These are phyloP conservation scores for Aricia agestis DNA, from an alignment of 1,140 invertebrate genomes.

Conservation along the genomic window DNA sequence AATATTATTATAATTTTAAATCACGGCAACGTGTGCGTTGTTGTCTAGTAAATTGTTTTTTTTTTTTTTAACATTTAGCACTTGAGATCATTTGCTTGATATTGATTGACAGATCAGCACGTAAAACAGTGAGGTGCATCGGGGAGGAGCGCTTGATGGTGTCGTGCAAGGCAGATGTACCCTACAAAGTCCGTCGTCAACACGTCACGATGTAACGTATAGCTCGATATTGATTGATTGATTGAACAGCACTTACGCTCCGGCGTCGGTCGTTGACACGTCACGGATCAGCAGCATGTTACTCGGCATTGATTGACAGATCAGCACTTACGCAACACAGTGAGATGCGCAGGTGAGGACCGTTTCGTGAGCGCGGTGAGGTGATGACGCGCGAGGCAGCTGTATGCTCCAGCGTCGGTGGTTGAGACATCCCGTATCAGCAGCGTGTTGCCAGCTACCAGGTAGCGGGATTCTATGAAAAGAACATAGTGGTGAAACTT, in stretches of 20 bases:
- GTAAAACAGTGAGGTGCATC: slow-evolving; percentile 34
- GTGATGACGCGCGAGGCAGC: slow-evolving; percentile 51
- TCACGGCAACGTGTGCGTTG: too few species aligned
- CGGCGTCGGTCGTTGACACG: slow-evolving; percentile 23
- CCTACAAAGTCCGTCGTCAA: too few species aligned
- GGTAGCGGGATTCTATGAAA: slow-evolving; percentile 45
- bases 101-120: slow-evolving; percentile 31
- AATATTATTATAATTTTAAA: too few species aligned
- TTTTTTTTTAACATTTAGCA: too few species aligned
- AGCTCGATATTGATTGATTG: slow-evolving; percentile 38
- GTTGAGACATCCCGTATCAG: slow-evolving; percentile 45
- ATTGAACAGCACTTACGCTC: slow-evolving; percentile 42
- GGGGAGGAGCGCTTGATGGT: slow-evolving; percentile 41
- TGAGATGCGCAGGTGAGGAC: slow-evolving; percentile 38
- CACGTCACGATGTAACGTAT: too few species aligned
- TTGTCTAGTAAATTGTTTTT: too few species aligned
- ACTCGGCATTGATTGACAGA: neutral
- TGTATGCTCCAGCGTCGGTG: slow-evolving; percentile 50
- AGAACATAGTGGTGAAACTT: neutral
- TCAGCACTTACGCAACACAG: slow-evolving; percentile 39
- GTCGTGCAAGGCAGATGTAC: too few species aligned
- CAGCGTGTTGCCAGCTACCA: slow-evolving; percentile 50
- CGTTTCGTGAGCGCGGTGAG: slow-evolving; percentile 41
- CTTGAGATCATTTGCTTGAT: too few species aligned
- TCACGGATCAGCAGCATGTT: neutral